phyloP scores from a whole-genome alignment of 2,113 vertebrate species.

The Grantiella picta region DNA sequence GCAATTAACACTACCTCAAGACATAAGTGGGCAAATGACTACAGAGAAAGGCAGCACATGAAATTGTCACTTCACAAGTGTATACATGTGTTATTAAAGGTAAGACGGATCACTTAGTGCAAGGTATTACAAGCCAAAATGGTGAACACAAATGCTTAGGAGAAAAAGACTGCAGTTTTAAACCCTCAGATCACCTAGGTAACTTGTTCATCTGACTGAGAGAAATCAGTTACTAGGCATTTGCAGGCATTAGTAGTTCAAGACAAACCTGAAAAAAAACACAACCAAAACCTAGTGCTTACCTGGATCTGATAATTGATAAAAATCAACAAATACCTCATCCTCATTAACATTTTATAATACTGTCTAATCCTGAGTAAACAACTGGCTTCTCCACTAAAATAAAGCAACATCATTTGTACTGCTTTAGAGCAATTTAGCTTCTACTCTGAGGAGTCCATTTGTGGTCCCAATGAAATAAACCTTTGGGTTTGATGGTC shows the following conservation, averaged over 20 bases:
- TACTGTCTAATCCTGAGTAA: neutral
- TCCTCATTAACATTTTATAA: neutral
- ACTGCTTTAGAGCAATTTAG: neutral
- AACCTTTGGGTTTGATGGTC: neutral
- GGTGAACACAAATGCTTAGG: neutral
- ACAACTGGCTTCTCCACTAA: neutral
- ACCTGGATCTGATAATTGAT: neutral
- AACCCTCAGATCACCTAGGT: neutral
- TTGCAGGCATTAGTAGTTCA: neutral
- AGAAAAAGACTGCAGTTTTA: neutral
- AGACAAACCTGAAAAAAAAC: neutral
- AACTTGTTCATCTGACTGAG: neutral
- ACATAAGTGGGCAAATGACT: neutral
- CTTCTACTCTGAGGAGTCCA: neutral
- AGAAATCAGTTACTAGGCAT: neutral
- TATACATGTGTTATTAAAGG: neutral
- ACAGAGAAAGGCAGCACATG: neutral
- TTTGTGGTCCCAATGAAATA: neutral
- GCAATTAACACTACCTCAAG: neutral
- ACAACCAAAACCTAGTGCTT: neutral
- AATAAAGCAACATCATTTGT: neutral
- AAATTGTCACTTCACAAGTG: neutral
- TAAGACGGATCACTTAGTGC: neutral
- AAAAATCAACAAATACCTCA: neutral
- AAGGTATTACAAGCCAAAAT: neutral